Evolutionary conservation across 2,797 vertebrate genomes (phyloP), one percentile per base, ranked within the genome.

Genomic region (Fratercula arctica): DNA sequence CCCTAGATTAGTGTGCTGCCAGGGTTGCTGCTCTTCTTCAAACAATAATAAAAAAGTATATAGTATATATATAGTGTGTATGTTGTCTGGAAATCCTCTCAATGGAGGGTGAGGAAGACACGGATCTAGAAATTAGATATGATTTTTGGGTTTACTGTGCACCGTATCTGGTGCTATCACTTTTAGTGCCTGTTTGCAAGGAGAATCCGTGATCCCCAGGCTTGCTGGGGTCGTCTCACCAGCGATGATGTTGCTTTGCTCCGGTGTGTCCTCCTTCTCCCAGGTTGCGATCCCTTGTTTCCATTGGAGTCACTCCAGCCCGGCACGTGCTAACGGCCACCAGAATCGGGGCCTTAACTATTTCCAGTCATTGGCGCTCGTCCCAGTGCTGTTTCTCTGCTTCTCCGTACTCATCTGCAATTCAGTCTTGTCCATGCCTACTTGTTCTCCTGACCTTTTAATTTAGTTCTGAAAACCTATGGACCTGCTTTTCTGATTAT

Each of bases 381-480:
- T 96, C 93, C 92, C 60, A 41, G 0, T 87, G 53, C 61, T 29
- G n/a, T 67, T 66, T 80, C 67, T 82, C 33, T 77, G 41, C 66
- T 81, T 53, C 63, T 89, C n/a, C 0, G 0, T 69, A 28, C 53
- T 96, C 59, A 87, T 87, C 86, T 93, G 88, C 90, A 80, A 11
- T 92, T 96, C 75, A 53, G n/a, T 85, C 82, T 76, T 93, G 85
- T 75, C 91, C 26, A 23, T 76, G 51, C 39, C 69, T 90, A 33
- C 92, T 93, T 92, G 63, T 80, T 92, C 85, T 80, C 67, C n/a
- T 95, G 76, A 89, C 84, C 75, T 97, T 96, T 93, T 87, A 90
- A 91, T 92, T 90, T 86, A 89, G 57, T 95, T 89, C 51, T 0
- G 1, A 85, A 92, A 93, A 61, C 51, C 54, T n/a, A 35, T 74